Conservation (phyloP, 2,888 invertebrate genomes). For the Diaprepes abbreviatus region DNA sequence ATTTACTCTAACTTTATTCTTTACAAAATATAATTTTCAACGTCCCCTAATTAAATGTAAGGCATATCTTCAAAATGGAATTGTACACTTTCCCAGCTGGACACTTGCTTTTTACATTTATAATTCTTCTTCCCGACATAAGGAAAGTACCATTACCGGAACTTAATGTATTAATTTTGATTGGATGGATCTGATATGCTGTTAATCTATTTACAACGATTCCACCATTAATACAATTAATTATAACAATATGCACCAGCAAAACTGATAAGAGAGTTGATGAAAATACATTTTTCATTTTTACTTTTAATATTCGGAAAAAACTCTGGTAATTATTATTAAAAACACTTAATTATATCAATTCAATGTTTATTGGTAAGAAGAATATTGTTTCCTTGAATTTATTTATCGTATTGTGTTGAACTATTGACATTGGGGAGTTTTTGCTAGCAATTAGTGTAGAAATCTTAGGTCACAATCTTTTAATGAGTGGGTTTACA, state of each 20-base stretch:
- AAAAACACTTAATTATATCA: too few relatives aligned
- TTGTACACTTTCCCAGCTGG: slow-evolving; percentile 28
- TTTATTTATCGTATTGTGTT: too few relatives aligned
- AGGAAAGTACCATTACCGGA: neutral
- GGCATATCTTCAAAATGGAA: slow-evolving; percentile 18
- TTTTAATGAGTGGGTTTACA: too few relatives aligned
- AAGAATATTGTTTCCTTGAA: too few relatives aligned
- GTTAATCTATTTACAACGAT: neutral
- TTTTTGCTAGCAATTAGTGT: too few relatives aligned
- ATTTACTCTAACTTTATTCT: too few relatives aligned
- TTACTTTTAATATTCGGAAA: neutral
- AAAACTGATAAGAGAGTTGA: neutral
- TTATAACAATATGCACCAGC: neutral
- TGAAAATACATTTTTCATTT: neutral
- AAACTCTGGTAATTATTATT: too few relatives aligned
- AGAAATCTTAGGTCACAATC: too few relatives aligned
- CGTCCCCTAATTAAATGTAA: neutral
- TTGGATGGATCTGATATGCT: slow-evolving; percentile 25
- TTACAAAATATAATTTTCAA: too few relatives aligned
- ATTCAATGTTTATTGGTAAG: too few relatives aligned
- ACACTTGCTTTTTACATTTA: slow-evolving; percentile 24
- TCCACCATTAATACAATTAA: neutral
- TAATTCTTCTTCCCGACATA: slow-evolving; percentile 1
- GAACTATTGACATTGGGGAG: too few relatives aligned
- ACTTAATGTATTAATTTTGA: neutral